These are phyloP conservation scores for Silurus asotus DNA, from an alignment of 2,113 vertebrate species.

Conservation along the genomic window DNA sequence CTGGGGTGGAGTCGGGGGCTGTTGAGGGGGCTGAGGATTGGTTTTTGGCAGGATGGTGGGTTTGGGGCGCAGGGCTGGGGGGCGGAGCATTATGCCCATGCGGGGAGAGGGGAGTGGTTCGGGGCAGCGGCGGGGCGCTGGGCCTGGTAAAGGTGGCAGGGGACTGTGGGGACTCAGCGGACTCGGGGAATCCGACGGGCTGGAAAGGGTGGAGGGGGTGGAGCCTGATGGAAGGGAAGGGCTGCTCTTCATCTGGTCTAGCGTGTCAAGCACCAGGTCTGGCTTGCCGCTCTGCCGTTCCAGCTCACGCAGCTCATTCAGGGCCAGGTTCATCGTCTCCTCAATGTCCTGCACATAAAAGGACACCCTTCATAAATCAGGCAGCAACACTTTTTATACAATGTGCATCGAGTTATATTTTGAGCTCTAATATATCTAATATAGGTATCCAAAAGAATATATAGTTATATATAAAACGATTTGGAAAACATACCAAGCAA, in stretches of 20 bases:
- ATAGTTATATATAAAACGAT: too few species aligned
- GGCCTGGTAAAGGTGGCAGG: constrained; percentile 62
- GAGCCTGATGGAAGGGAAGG: constrained; percentile 65
- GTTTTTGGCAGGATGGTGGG: constrained; percentile 94
- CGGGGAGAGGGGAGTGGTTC: constrained; percentile 83
- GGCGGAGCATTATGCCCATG: constrained; percentile 88
- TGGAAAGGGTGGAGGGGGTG: constrained; percentile 75
- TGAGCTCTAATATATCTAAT: background rate
- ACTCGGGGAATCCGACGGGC: constrained; percentile 89
- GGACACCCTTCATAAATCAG: background rate
- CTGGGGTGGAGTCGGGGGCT: constrained; percentile 74
- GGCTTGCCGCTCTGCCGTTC: constrained; percentile 90
- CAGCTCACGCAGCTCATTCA: constrained; percentile 90
- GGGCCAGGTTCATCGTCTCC: constrained; percentile 91
- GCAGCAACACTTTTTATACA: background rate
- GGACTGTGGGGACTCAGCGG: constrained; percentile 77
- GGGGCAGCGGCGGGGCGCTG: constrained; percentile 66
- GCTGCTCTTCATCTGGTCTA: constrained; percentile 92
- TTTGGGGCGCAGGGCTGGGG: constrained; percentile 93
- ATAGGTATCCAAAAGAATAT: background rate
- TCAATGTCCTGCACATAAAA: constrained; percentile 84
- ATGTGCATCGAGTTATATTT: background rate
- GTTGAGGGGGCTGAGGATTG: constrained; percentile 75
- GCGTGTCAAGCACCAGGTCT: constrained; percentile 94
- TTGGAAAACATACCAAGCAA: too few species aligned